Percentiles rank a stretch among this genome's conserved stretches.
These are phyloP conservation scores for Bubo blakistoni DNA, from an alignment of 2,113 vertebrate genomes.

Conservation along the genomic window DNA sequence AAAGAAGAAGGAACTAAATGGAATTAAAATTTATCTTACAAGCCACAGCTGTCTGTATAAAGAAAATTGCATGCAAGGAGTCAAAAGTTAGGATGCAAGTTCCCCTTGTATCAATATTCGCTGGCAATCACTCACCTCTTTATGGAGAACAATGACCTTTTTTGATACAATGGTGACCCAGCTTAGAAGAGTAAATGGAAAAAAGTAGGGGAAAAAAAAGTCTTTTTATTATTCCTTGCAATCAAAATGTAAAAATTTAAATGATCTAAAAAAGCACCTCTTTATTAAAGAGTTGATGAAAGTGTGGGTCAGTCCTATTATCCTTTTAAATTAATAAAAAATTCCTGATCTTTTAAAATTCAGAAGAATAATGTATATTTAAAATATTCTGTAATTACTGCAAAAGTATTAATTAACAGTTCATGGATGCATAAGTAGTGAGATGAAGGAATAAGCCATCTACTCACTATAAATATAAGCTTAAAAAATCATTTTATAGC, in stretches of 20 bases:
- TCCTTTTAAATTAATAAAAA: conserved; percentile 74
- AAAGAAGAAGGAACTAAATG: conserved; percentile 5
- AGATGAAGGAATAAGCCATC: conserved; percentile 69
- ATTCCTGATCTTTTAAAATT: conserved; percentile 71
- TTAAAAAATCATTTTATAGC: conserved; percentile 71
- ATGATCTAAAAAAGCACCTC: conserved; percentile 43
- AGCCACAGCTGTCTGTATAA: background rate
- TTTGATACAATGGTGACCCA: background rate
- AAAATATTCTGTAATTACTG: conserved; percentile 78
- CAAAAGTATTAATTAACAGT: conserved; percentile 79
- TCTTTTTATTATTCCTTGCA: conserved; percentile 9
- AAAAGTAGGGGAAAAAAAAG: background rate
- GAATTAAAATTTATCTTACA: background rate
- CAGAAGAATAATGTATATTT: conserved; percentile 73
- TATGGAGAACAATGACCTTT: conserved; percentile 4
- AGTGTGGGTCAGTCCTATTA: conserved; percentile 70
- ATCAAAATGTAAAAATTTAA: conserved; percentile 61
- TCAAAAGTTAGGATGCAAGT: background rate
- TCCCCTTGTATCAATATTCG: background rate
- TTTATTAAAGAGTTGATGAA: conserved; percentile 70
- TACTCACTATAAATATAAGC: conserved; percentile 73
- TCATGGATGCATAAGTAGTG: conserved; percentile 63
- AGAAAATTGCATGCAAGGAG: background rate
- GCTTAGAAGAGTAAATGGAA: conserved; percentile 19
- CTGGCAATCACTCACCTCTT: conserved; percentile 9